A percentile compares a stretch with the other conserved stretches of the same genome.
Evolutionary conservation across 2,797 vertebrate species (phyloP).

Genomic region (Adrianichthys oophorus): DNA sequence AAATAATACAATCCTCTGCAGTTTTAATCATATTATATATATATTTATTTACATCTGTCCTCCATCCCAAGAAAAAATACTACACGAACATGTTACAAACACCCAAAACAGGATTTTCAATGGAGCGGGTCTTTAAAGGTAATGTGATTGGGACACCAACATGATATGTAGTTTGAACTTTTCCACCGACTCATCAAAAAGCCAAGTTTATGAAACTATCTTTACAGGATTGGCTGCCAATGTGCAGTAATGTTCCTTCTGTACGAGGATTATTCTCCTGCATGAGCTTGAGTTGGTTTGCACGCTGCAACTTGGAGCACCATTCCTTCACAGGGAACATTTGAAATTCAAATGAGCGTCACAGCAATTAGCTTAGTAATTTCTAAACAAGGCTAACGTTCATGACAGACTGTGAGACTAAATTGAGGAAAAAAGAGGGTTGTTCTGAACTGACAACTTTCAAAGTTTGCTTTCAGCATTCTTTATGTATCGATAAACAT

Average conservation of each 20-base stretch:
- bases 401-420: not conserved
- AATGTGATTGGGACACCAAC: too few species aligned
- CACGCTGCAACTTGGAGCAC: not conserved
- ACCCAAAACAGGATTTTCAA: too few species aligned
- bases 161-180: too few species aligned
- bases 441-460: conserved; percentile 6
- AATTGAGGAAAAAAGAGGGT: conserved; percentile 5
- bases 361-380: conserved; percentile 2
- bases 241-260: conserved; percentile 2
- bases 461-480: not conserved
- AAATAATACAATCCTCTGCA: too few species aligned
- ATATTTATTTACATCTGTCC: too few species aligned
- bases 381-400: conserved; percentile 1
- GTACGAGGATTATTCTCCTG: not conserved
- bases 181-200: conserved; percentile 6
- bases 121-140: too few species aligned
- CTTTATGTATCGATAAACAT: conserved; percentile 21
- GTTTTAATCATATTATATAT: too few species aligned
- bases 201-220: conserved; percentile 6
- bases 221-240: conserved; percentile 3
- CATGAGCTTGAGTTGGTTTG: conserved; percentile 1
- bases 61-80: too few species aligned
- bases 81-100: too few species aligned
- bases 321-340: not conserved
- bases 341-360: conserved; percentile 9